phyloP scores from a whole-genome alignment of 2,888 invertebrate genomes.

The Zhuqinia jingwanae region DNA sequence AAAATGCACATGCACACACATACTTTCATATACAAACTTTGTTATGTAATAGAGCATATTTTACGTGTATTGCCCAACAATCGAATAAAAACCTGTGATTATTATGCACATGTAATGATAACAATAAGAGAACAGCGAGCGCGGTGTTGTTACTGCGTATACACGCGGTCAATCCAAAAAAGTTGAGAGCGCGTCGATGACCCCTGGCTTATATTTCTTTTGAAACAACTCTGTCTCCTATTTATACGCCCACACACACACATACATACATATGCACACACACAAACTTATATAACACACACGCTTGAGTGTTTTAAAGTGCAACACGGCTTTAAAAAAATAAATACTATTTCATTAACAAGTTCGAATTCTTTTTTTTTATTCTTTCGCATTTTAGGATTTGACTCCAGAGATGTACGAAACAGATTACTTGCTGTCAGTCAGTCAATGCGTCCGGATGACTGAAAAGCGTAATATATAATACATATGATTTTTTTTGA shows the following conservation, averaged over 20 bases:
- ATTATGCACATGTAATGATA: slow-evolving; percentile 62
- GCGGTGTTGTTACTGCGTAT: not conserved
- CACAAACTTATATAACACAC: too few species aligned
- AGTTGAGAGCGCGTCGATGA: slow-evolving; percentile 67
- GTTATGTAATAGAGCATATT: slow-evolving; percentile 40
- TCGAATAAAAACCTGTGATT: slow-evolving; percentile 55
- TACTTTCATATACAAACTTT: not conserved
- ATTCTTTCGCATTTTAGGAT: too few species aligned
- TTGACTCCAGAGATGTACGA: not conserved
- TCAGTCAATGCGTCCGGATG: not conserved
- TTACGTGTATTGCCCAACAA: slow-evolving; percentile 59
- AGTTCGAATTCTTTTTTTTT: slow-evolving; percentile 18
- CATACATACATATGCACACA: too few species aligned
- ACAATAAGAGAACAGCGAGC: not conserved
- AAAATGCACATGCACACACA: slow-evolving; percentile 50
- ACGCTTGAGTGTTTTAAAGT: slow-evolving; percentile 32
- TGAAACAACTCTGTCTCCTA: slow-evolving; percentile 55
- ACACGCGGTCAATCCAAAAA: slow-evolving; percentile 59
- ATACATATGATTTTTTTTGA: too few species aligned
- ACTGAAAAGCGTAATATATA: not conserved
- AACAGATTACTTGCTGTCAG: not conserved
- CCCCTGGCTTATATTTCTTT: slow-evolving; percentile 49
- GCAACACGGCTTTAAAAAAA: slow-evolving; percentile 58
- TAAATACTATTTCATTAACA: slow-evolving; percentile 14
- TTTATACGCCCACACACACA: slow-evolving; percentile 67